Evolutionary conservation across 2,797 vertebrate species (phyloP).

Genomic region (Lutjanus argentimaculatus): DNA sequence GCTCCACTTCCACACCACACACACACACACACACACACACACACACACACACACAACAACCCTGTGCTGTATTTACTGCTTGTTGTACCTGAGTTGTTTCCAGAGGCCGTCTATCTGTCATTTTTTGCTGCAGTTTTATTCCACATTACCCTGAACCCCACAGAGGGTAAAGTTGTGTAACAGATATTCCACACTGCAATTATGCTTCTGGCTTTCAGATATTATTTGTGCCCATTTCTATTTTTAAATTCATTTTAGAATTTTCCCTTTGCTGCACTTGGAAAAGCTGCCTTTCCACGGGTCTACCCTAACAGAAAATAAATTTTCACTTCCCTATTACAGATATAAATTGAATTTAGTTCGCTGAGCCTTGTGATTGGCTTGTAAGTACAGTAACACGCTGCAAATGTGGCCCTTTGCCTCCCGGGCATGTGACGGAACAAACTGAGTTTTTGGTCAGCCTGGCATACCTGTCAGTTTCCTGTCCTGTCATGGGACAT

Average conservation of each 20-base stretch:
- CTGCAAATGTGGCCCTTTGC: constrained; percentile 42
- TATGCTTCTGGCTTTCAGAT: constrained; percentile 70
- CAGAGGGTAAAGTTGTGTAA: constrained; percentile 76
- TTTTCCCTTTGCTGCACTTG: constrained; percentile 68
- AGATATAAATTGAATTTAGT: constrained; percentile 57
- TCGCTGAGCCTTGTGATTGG: constrained; percentile 49
- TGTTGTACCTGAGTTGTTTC: constrained; percentile 64
- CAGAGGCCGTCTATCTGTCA: constrained; percentile 57
- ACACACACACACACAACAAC: not conserved
- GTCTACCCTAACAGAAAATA: constrained; percentile 66
- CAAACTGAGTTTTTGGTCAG: constrained; percentile 51
- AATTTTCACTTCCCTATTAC: constrained; percentile 71
- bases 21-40: not conserved
- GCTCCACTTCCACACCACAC: not conserved
- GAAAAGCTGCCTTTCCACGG: constrained; percentile 71
- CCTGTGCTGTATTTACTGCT: constrained; percentile 46
- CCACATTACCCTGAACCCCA: constrained; percentile 72
- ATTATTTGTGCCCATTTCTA: constrained; percentile 74
- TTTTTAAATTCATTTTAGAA: constrained; percentile 73
- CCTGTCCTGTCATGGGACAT: constrained; percentile 56
- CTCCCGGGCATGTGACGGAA: constrained; percentile 60
- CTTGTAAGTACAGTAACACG: constrained; percentile 47
- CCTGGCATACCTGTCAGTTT: constrained; percentile 63
- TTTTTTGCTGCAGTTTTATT: constrained; percentile 72
- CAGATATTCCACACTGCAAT: constrained; percentile 81